Conservation (phyloP, 1,140 invertebrate species). For the Drosophila orena region DNA sequence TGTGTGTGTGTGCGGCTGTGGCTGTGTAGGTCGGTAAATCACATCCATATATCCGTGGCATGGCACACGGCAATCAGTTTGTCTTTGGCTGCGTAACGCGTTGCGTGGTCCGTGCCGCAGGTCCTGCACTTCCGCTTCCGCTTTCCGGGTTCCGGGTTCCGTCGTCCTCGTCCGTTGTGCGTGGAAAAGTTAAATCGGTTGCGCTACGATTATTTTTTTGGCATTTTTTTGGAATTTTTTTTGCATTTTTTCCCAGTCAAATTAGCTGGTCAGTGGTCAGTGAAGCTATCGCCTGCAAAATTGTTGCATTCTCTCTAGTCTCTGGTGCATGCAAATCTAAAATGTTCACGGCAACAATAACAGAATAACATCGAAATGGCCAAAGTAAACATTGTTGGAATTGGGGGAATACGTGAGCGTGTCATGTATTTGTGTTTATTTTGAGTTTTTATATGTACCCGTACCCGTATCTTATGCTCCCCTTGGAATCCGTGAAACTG, state of each 20-base stretch:
- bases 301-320: constrained; percentile 20
- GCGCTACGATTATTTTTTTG: constrained; percentile 3
- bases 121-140: constrained; percentile 33
- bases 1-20: constrained; percentile 21
- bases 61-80: constrained; percentile 82
- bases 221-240: constrained; percentile 3
- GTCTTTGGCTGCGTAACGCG: constrained; percentile 80
- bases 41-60: constrained; percentile 61
- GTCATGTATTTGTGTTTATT: constrained; percentile 17
- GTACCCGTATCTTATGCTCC: constrained; percentile 9
- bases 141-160: constrained; percentile 12
- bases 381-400: constrained; percentile 14
- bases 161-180: constrained; percentile 3
- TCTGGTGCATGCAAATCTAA: background rate
- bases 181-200: constrained; percentile 9
- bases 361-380: constrained; percentile 9
- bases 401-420: constrained; percentile 9
- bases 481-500: background rate
- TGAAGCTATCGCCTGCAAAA: constrained; percentile 5
- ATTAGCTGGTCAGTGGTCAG: constrained; percentile 10
- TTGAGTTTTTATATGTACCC: constrained; percentile 36
- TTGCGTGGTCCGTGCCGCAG: constrained; percentile 63
- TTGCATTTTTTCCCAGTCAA: constrained; percentile 7
- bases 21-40: constrained; percentile 75
- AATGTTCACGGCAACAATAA: background rate